Evolutionary conservation across 2,888 invertebrate species (phyloP).

Genomic region (Heliconius hortense): DNA sequence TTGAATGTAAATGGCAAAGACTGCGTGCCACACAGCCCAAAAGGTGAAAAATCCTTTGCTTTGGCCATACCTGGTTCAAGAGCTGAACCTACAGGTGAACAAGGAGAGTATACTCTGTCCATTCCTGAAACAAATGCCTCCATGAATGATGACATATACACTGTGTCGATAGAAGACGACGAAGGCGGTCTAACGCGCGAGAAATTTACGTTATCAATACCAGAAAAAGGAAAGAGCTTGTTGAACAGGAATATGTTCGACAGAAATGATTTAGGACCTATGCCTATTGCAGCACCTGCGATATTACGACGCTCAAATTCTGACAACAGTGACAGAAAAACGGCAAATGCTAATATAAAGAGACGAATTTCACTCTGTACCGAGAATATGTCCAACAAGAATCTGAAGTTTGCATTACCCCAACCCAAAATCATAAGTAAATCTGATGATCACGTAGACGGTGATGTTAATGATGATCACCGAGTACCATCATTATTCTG

Average conservation of each 20-base stretch:
- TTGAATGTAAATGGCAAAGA: constrained; percentile 66
- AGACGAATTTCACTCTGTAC: constrained; percentile 73
- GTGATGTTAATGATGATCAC: constrained; percentile 68
- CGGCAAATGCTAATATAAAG: constrained; percentile 62
- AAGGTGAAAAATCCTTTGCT: constrained; percentile 67
- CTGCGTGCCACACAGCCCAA: constrained; percentile 58
- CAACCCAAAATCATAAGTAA: constrained; percentile 51
- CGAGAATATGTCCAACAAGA: constrained; percentile 64
- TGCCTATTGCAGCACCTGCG: constrained; percentile 70
- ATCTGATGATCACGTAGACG: constrained; percentile 49
- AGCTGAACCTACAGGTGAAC: constrained; percentile 76
- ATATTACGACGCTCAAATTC: constrained; percentile 77
- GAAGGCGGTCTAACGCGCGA: constrained; percentile 67
- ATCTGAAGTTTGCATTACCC: constrained; percentile 50
- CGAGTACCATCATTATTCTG: constrained; percentile 78
- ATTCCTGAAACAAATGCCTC: constrained; percentile 79
- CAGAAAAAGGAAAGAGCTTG: constrained; percentile 75
- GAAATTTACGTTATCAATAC: constrained; percentile 73
- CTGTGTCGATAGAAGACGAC: constrained; percentile 78
- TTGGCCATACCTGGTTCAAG: constrained; percentile 74
- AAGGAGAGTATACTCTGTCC: constrained; percentile 76
- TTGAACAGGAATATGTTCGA: constrained; percentile 68
- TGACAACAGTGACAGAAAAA: constrained; percentile 73
- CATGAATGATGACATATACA: constrained; percentile 80
- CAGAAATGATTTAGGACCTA: constrained; percentile 58